Evolutionary conservation across 1,140 invertebrate genomes (phyloP), one percentile per base, ranked within the genome.

Genomic region (Platyscapa corneri): DNA sequence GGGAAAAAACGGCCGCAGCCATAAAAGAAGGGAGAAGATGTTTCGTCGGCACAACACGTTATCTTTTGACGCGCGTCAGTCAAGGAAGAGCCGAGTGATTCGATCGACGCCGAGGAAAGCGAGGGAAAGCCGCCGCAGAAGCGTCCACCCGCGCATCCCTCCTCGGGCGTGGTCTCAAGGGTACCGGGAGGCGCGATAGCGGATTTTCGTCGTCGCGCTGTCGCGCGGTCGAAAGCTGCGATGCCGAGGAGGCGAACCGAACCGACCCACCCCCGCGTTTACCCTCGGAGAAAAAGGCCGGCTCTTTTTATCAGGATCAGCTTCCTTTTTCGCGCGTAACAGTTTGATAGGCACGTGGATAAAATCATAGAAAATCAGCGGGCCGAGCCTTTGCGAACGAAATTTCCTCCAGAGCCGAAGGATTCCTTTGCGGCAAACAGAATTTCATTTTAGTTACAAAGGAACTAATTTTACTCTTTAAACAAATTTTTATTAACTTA

Each of bases 51-150:
- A 39, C 65, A 34, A 30, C 65, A 23, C 18, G 23, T 82, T 82
- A 82, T 82, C 67, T 30, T 20, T 46, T 10, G 65, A 14, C 67
- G 16, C 3, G 70, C 8, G 81, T 75, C 81, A 75, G 12, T 75
- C 65, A 56, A 56, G 49, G 42, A 14, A n/a, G n/a, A 53, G 30
- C 30, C 46, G 42, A 82, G 42, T 82, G 75, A 75, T 82, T 82
- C 53, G 34, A 75, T 82, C 81, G n/a, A 1, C 14, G n/a, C 53
- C 16, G 18, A 39, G 12, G 23, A 64, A 64, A n/a, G 5, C 27
- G 27, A 30, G 27, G 60, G 60, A 53, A 53, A 53, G 49, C 18
- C 49, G 16, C 10, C 12, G 16, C 18, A 39, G 0, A 23, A 39
- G 10, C 14, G 39, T n/a, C 23, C 70, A 74, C 42, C 70, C n/a